Conservation (phyloP, 2,888 invertebrate species). For the Tridacna gigas region DNA sequence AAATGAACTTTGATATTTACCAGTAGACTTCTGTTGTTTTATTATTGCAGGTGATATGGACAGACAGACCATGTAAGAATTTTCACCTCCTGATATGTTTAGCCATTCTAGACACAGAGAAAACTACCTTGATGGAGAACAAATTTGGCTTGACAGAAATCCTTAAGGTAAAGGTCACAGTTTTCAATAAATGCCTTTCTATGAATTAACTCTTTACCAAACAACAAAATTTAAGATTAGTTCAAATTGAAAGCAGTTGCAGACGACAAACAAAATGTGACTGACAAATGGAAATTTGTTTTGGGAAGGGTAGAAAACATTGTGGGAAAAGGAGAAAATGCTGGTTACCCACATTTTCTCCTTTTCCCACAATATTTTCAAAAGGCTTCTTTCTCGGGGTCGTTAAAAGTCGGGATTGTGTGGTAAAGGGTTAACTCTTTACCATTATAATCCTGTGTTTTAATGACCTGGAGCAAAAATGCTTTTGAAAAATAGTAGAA, state of each 20-base stretch:
- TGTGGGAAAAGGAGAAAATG: neutral
- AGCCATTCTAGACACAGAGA: slow-evolving; percentile 96
- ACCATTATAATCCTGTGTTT: too few species aligned
- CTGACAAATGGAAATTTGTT: too few species aligned
- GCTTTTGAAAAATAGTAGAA: too few species aligned
- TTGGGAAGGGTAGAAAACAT: neutral
- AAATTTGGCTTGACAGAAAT: slow-evolving; percentile 97
- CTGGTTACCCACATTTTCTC: neutral
- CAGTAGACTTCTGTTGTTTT: neutral
- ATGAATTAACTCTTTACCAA: too few species aligned
- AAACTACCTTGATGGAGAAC: slow-evolving; percentile 94
- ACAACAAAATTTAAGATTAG: too few species aligned
- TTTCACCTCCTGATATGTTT: slow-evolving; percentile 97
- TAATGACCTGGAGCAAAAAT: too few species aligned
- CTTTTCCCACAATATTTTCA: neutral
- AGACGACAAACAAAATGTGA: too few species aligned
- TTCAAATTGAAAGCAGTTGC: too few species aligned
- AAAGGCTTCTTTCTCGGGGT: neutral
- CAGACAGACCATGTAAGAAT: slow-evolving; percentile 95
- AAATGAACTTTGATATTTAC: too few species aligned
- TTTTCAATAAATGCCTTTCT: too few species aligned
- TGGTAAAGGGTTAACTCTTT: too few species aligned
- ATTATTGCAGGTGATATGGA: slow-evolving; percentile 90
- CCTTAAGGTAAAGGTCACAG: slow-evolving; percentile 84
- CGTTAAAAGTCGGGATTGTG: neutral